Percentiles rank a stretch among this genome's conserved stretches.
phyloP scores from a whole-genome alignment of 2,113 vertebrate genomes.

The Leucoraja erinaceus region DNA sequence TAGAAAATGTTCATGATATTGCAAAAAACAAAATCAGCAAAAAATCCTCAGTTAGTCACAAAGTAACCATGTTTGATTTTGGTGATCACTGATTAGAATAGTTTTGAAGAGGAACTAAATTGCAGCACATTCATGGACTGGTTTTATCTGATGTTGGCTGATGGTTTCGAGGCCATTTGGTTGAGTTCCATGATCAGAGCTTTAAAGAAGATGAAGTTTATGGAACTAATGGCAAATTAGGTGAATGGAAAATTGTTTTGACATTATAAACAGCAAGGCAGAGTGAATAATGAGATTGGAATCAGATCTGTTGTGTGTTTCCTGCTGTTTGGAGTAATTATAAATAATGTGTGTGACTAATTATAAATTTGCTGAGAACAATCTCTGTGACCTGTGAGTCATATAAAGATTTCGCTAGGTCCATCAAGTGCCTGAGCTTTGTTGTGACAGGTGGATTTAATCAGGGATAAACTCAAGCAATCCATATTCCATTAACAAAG shows the following conservation, averaged over 20 bases:
- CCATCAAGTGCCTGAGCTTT: not conserved
- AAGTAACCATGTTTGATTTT: not conserved
- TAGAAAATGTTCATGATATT: not conserved
- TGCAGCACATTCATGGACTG: not conserved
- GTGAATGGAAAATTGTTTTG: constrained; percentile 24
- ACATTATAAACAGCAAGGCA: constrained; percentile 5
- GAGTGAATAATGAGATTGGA: not conserved
- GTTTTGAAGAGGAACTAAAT: not conserved
- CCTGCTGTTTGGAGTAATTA: constrained; percentile 8
- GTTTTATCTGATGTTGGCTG: not conserved
- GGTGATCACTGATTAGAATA: not conserved
- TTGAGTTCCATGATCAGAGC: not conserved
- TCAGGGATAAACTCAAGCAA: not conserved
- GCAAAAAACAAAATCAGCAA: not conserved
- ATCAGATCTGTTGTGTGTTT: constrained; percentile 27
- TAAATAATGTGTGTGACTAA: constrained; percentile 15
- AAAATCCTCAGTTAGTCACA: not conserved
- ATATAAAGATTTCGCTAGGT: not conserved
- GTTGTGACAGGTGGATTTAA: not conserved
- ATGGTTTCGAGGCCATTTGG: not conserved
- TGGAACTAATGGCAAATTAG: constrained; percentile 24
- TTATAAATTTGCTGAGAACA: constrained; percentile 23
- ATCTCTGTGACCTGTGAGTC: not conserved
- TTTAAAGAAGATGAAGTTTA: constrained; percentile 18
- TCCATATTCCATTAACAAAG: constrained; percentile 27